A percentile compares a stretch with the other conserved stretches of the same genome.
These are phyloP conservation scores for Cepaea hortensis DNA, from an alignment of 2,888 invertebrate genomes.

Conservation along the genomic window DNA sequence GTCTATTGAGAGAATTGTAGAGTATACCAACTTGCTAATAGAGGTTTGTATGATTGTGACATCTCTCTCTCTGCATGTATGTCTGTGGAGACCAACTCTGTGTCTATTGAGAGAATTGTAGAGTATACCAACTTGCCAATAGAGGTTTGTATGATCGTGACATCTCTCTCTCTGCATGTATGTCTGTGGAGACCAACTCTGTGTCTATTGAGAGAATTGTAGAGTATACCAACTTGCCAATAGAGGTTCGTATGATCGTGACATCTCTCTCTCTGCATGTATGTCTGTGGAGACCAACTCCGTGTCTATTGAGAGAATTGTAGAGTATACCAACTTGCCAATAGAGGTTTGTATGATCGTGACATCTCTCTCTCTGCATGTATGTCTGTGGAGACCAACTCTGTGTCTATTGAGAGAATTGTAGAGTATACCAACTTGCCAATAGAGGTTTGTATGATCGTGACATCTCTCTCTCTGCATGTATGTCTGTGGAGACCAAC, in stretches of 20 bases:
- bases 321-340: slow-evolving; percentile 39
- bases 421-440: slow-evolving; percentile 41
- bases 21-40: slow-evolving; percentile 31
- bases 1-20: slow-evolving; percentile 47
- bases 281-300: slow-evolving; percentile 46
- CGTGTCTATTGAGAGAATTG: slow-evolving; percentile 47
- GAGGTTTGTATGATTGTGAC: slow-evolving; percentile 33
- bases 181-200: slow-evolving; percentile 45
- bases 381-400: slow-evolving; percentile 47
- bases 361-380: background rate
- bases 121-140: slow-evolving; percentile 37
- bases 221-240: slow-evolving; percentile 37
- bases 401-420: slow-evolving; percentile 47
- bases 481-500: slow-evolving; percentile 48
- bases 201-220: slow-evolving; percentile 48
- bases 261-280: background rate
- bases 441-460: slow-evolving; percentile 29
- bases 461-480: background rate
- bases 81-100: slow-evolving; percentile 46
- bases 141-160: slow-evolving; percentile 33
- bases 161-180: background rate
- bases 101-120: slow-evolving; percentile 47
- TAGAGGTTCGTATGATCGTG: slow-evolving; percentile 32
- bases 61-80: background rate
- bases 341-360: slow-evolving; percentile 32